Evolutionary conservation across 2,888 invertebrate species (phyloP).

Genomic region (Operophtera brumata): DNA sequence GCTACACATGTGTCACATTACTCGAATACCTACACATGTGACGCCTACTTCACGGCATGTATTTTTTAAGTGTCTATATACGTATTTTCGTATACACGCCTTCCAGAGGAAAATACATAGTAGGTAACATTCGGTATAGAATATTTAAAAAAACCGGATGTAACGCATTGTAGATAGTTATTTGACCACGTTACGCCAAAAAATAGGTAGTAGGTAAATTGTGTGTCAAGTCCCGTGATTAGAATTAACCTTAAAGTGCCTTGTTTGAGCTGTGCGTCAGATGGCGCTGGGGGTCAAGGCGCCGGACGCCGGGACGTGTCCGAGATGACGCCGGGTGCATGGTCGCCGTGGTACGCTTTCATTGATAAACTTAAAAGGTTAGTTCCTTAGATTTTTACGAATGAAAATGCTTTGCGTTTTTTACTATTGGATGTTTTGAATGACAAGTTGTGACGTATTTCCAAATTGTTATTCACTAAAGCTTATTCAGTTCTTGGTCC

Average conservation of each 20-base stretch:
- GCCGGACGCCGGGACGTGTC: conserved; percentile 47
- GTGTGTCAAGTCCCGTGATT: conserved; percentile 19
- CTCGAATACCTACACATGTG: conserved; percentile 69
- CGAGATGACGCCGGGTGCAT: conserved; percentile 39
- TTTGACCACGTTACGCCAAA: not conserved
- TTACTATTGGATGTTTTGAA: not conserved
- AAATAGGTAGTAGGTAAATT: conserved; percentile 1
- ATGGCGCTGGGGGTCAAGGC: conserved; percentile 29
- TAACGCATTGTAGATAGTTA: not conserved
- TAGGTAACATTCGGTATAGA: not conserved
- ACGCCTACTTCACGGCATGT: conserved; percentile 72
- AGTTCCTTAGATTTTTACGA: conserved; percentile 20
- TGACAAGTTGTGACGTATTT: not conserved
- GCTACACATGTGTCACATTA: conserved; percentile 66
- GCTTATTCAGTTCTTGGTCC: not conserved
- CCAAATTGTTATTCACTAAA: not conserved
- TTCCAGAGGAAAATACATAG: conserved; percentile 10
- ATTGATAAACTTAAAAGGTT: conserved; percentile 24
- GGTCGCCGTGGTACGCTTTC: conserved; percentile 28
- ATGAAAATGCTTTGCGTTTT: conserved; percentile 9
- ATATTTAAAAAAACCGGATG: not conserved
- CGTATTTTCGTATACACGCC: conserved; percentile 33
- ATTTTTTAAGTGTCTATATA: conserved; percentile 70
- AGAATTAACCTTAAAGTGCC: conserved; percentile 28
- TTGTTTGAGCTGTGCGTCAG: conserved; percentile 31